A percentile compares a stretch with the other conserved stretches of the same genome.
These are phyloP conservation scores for Myotis vivesi DNA, from an alignment of 2,797 vertebrate genomes.

Conservation along the genomic window DNA sequence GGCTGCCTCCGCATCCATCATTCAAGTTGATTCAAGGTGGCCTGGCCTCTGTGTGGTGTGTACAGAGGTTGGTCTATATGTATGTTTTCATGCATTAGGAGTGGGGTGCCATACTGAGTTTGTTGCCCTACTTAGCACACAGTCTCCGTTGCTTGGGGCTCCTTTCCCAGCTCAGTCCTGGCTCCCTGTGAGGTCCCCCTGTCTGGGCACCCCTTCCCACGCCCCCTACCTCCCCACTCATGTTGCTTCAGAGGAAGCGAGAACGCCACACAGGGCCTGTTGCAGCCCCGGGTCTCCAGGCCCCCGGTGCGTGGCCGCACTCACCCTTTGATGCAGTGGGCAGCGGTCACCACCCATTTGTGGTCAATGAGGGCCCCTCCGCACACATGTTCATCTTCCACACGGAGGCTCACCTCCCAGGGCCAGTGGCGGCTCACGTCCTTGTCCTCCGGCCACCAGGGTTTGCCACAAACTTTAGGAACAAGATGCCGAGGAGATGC, in stretches of 20 bases:
- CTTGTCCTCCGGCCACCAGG: conserved; percentile 41
- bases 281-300: background rate
- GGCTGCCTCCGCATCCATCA: background rate
- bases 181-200: background rate
- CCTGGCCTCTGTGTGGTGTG: background rate
- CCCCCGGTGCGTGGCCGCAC: background rate
- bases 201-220: background rate
- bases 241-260: background rate
- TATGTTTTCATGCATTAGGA: background rate
- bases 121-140: background rate
- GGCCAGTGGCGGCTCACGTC: conserved; percentile 49
- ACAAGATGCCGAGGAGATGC: background rate
- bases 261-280: background rate
- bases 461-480: conserved; percentile 61
- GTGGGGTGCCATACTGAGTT: background rate
- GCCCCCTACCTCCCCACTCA: background rate
- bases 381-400: conserved; percentile 54
- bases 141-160: background rate
- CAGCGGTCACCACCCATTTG: conserved; percentile 70
- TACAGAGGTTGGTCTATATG: too few species aligned
- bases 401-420: conserved; percentile 69
- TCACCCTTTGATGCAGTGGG: conserved; percentile 75
- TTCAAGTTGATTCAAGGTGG: too few species aligned
- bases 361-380: conserved; percentile 67
- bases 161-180: background rate